Base-by-base conservation (phyloP, 1,140 invertebrate genomes). In the Eufriesea mexicana region DNA sequence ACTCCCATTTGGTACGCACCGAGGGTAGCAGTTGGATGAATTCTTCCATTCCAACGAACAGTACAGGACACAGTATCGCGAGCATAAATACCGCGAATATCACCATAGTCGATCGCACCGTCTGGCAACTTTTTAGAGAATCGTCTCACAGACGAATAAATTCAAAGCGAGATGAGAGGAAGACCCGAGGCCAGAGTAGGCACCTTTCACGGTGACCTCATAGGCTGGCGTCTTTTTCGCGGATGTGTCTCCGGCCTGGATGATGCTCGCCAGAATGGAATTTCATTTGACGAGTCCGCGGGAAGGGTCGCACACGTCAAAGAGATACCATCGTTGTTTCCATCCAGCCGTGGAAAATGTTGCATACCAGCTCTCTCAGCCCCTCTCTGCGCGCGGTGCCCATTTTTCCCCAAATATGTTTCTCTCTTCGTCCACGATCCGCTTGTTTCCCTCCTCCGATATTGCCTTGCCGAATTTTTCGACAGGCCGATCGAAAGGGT, bases 291-390 rank as follows among this genome's bases (percentile, higher is more conserved):
- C 75, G 67, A 47, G 51, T 49, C 25, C 42, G 54, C 28, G 51
- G 64, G 45, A 81, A 23, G 61, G 62, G 84, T 54, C 45, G 67
- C 62, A n/a, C n/a, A 71, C 81, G 82, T 88, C 85, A 88, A 88
- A 88, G 86, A 81, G 73, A 88, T 88, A 86, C 85, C 80, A 76
- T 86, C 85, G 72, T 87, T 87, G 85, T 87, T 87, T 86, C 81
- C 74, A 86, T 70, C 86, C 75, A 73, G 14, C 79, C 49, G 71
- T 84, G 80, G 74, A 84, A 83, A 86, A 74, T 79, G 68, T 73
- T 74, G 80, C 80, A 79, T 86, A 73, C 86, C 84, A 35, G 16
- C 47, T n/a, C 35, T 42, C 49, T 55, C 49, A 14, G 71, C 42
- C 28, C 55, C n/a, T 47, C 25, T 10, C 55, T 8, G 51, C 1